Percentiles rank a stretch among this genome's conserved stretches.
phyloP scores from a whole-genome alignment of 2,113 vertebrate species.

The Scopus umbretta region DNA sequence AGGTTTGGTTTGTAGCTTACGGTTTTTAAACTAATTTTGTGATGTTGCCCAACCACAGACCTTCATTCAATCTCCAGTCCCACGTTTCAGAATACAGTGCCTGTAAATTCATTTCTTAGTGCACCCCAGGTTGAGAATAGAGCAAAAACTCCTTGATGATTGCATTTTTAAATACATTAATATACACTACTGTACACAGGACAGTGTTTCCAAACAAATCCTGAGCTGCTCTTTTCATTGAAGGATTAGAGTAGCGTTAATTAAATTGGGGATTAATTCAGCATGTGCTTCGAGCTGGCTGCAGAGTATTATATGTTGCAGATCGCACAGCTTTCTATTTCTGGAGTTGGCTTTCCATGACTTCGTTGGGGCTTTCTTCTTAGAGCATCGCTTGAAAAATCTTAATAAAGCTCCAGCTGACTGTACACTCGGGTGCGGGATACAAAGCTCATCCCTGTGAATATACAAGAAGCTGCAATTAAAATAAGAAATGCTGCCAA shows the following conservation, averaged over 20 bases:
- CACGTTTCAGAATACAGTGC: neutral
- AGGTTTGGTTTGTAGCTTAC: neutral
- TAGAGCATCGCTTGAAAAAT: neutral
- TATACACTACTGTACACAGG: neutral
- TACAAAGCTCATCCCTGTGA: neutral
- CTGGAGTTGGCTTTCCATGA: neutral
- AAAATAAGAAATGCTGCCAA: neutral
- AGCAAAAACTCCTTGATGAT: neutral
- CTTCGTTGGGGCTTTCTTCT: neutral
- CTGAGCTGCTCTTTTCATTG: neutral
- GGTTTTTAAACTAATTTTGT: neutral
- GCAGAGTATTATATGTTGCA: neutral
- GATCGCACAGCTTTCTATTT: neutral
- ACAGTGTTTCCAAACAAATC: neutral
- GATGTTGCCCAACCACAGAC: neutral
- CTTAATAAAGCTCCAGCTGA: neutral
- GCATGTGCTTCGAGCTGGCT: neutral
- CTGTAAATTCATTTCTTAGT: neutral
- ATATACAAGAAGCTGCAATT: neutral
- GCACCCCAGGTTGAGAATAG: neutral
- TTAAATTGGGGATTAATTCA: conserved; percentile 23
- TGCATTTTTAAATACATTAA: neutral
- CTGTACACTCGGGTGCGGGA: fast-evolving
- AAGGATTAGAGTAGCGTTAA: neutral
- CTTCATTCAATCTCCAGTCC: neutral